Conservation (phyloP, 2,888 invertebrate species). For the Ryuthela nishihirai region DNA sequence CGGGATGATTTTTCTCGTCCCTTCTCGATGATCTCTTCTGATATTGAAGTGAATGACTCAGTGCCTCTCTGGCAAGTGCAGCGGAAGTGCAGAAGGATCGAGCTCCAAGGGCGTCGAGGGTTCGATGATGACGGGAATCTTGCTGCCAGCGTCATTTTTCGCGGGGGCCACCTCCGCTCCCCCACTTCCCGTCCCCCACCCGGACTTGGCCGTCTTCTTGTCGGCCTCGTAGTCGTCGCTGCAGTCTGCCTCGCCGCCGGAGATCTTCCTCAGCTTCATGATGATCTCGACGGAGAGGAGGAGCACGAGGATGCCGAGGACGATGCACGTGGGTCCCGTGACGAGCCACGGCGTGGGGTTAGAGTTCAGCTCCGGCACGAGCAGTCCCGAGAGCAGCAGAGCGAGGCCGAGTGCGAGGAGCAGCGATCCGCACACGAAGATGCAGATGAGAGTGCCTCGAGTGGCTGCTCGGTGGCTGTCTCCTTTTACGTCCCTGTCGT, state of each 20-base stretch:
- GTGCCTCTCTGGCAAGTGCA: no score
- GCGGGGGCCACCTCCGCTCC: no score
- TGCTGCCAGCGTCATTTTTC: no score
- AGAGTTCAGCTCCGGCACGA: slow-evolving; percentile 11
- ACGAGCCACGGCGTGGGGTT: slow-evolving; percentile 37
- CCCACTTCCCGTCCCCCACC: no score
- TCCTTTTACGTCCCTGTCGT: slow-evolving; percentile 14
- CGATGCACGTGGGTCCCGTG: slow-evolving; percentile 37
- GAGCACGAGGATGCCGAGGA: slow-evolving; percentile 31
- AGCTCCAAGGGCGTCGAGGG: slow-evolving; percentile 22
- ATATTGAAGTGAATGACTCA: no score
- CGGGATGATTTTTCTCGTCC: no score
- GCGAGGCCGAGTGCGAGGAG: slow-evolving; percentile 17
- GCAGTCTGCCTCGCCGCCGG: not conserved
- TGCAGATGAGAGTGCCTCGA: slow-evolving; percentile 31
- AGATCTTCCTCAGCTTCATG: slow-evolving; percentile 27
- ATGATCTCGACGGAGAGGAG: slow-evolving; percentile 36
- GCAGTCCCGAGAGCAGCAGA: slow-evolving; percentile 18
- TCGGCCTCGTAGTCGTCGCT: not conserved
- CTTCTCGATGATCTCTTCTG: no score
- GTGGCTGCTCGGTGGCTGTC: slow-evolving; percentile 27
- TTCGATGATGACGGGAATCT: slow-evolving; percentile 16
- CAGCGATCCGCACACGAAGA: slow-evolving; percentile 29
- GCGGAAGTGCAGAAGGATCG: not conserved
- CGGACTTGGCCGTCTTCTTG: not conserved